Evolutionary conservation across 2,888 invertebrate species (phyloP).

Genomic region (Orchesellides sinensis): DNA sequence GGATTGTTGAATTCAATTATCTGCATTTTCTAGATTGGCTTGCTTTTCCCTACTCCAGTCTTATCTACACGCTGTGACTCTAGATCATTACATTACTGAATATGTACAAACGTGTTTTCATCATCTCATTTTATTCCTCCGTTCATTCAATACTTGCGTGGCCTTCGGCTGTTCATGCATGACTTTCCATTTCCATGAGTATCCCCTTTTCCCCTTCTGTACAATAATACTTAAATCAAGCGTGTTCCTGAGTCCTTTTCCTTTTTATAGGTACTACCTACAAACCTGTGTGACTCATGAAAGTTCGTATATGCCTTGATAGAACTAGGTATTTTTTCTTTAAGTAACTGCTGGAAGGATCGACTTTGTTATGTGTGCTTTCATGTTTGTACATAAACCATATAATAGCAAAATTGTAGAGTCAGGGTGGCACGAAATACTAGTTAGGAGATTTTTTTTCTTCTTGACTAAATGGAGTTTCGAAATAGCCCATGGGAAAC

Average conservation of each 20-base stretch:
- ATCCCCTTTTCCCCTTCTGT: conserved; percentile 31
- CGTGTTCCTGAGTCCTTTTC: conserved; percentile 22
- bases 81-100: conserved; percentile 9
- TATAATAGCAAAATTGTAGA: too few relatives aligned
- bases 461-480: too few relatives aligned
- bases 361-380: too few relatives aligned
- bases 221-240: conserved; percentile 48
- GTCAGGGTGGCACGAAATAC: background rate
- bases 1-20: conserved; percentile 56
- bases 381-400: too few relatives aligned
- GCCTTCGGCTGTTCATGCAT: conserved; percentile 52
- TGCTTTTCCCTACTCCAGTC: conserved; percentile 27
- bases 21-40: conserved; percentile 36
- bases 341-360: too few relatives aligned
- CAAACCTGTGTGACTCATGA: conserved; percentile 20
- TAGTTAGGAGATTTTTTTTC: background rate
- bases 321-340: too few relatives aligned
- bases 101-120: background rate
- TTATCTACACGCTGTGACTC: conserved; percentile 10
- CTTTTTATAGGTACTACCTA: background rate
- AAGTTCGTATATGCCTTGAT: background rate
- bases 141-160: conserved; percentile 41
- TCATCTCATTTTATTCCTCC: conserved; percentile 16
- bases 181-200: conserved; percentile 35
- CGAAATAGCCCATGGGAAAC: too few relatives aligned